Evolutionary conservation across 2,113 vertebrate genomes (phyloP).

Genomic region (Sapajus apella): DNA sequence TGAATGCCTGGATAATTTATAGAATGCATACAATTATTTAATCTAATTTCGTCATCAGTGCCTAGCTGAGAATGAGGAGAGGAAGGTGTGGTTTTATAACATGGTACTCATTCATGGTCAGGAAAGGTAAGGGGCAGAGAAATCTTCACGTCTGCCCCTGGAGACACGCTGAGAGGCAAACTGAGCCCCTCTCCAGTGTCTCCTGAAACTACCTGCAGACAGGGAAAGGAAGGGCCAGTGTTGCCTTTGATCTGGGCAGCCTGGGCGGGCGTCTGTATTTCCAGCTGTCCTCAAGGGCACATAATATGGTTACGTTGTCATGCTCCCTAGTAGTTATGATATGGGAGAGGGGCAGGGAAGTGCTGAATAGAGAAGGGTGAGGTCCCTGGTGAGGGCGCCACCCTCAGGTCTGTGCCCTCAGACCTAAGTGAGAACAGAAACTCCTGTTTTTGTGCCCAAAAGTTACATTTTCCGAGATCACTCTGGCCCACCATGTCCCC

Average conservation of each 20-base stretch:
- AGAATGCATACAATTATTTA: neutral
- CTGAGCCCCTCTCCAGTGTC: neutral
- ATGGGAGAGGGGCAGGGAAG: too few species aligned
- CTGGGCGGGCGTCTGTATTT: fast-evolving
- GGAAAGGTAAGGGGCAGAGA: neutral
- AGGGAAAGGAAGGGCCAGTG: neutral
- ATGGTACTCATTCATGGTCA: fast-evolving
- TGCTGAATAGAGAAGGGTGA: too few species aligned
- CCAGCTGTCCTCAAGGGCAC: neutral
- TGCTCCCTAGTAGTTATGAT: fast-evolving
- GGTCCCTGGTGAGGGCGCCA: too few species aligned
- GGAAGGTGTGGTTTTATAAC: fast-evolving
- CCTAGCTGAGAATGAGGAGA: neutral
- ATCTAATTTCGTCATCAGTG: neutral
- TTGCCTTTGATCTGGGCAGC: neutral
- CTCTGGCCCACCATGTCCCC: too few species aligned
- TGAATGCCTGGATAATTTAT: neutral
- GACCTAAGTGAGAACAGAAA: too few species aligned
- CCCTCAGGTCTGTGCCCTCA: too few species aligned
- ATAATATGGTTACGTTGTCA: fast-evolving
- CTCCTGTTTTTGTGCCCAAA: too few species aligned
- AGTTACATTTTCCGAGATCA: too few species aligned
- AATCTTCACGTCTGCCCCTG: neutral
- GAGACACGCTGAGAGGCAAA: neutral
- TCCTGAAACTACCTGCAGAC: neutral